These are phyloP conservation scores for Tribolium madens DNA, from an alignment of 1,140 invertebrate genomes.

Conservation along the genomic window DNA sequence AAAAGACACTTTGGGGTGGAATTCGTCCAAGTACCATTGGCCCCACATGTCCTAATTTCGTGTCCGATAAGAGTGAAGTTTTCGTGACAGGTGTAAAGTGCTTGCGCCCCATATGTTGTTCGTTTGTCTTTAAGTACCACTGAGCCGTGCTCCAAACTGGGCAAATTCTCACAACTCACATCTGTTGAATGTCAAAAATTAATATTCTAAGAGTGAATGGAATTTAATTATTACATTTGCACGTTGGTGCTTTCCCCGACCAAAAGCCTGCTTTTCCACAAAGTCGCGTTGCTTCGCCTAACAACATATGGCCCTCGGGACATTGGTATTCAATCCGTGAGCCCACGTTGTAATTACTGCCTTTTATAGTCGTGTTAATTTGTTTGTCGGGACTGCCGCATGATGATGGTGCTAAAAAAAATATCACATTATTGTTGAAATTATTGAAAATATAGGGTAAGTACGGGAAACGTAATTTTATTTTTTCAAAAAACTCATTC, in stretches of 20 bases:
- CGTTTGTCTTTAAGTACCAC: slow-evolving; percentile 76
- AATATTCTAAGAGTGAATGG: neutral
- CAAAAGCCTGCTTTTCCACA: slow-evolving; percentile 84
- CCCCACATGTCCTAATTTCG: slow-evolving; percentile 79
- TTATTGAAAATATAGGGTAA: no score
- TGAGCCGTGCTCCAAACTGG: slow-evolving; percentile 79
- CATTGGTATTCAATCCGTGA: slow-evolving; percentile 82
- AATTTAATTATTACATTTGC: slow-evolving; percentile 81
- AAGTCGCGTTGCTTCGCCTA: slow-evolving; percentile 77
- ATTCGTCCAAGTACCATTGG: slow-evolving; percentile 85
- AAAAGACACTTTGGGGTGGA: slow-evolving; percentile 84
- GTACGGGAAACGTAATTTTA: no score
- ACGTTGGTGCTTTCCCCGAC: slow-evolving; percentile 82
- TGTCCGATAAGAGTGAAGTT: slow-evolving; percentile 88
- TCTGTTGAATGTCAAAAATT: slow-evolving; percentile 68
- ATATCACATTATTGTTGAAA: no score
- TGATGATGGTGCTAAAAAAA: slow-evolving; percentile 82
- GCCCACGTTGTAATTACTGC: slow-evolving; percentile 78
- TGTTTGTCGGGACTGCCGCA: slow-evolving; percentile 90
- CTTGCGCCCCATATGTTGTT: slow-evolving; percentile 83
- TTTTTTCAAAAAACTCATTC: no score
- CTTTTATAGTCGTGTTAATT: slow-evolving; percentile 85
- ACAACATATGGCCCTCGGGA: slow-evolving; percentile 83
- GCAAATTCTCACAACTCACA: slow-evolving; percentile 83
- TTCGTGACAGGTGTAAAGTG: slow-evolving; percentile 81